A percentile compares a stretch with the other conserved stretches of the same genome.
Conservation (phyloP, 1,140 invertebrate species). For the Drosophila punjabiensis region DNA sequence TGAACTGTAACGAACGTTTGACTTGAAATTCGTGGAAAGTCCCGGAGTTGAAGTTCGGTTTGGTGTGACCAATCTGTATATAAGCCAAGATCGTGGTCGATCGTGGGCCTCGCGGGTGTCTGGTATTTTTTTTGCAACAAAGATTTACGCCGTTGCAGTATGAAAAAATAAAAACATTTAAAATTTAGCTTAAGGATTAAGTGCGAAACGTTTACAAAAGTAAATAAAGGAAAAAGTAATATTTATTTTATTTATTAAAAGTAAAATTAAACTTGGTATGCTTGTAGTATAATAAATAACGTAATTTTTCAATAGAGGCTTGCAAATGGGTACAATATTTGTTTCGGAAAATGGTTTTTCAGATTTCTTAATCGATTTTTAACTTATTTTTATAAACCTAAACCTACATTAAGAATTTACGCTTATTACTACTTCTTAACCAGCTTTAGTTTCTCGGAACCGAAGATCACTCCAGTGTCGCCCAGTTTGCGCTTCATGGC, state of each 20-base stretch:
- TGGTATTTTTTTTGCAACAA: conserved; percentile 4
- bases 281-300: not conserved
- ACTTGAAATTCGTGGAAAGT: conserved; percentile 52
- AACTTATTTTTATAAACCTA: conserved; percentile 8
- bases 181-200: not conserved
- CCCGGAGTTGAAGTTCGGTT: conserved; percentile 7
- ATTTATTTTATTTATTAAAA: not conserved
- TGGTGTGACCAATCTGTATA: not conserved
- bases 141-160: not conserved
- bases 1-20: conserved; percentile 52
- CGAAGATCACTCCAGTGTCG: conserved; percentile 74
- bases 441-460: conserved; percentile 75
- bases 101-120: not conserved
- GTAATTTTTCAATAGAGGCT: not conserved
- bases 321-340: not conserved
- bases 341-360: not conserved
- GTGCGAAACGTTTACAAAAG: not conserved
- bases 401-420: not conserved
- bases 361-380: not conserved
- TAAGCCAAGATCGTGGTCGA: not conserved
- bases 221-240: not conserved
- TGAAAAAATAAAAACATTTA: not conserved
- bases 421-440: conserved; percentile 62
- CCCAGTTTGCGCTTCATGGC: conserved; percentile 77
- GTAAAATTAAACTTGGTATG: not conserved